Base-by-base conservation (phyloP, 2,797 vertebrate species). In the Bovichtus diacanthus region DNA sequence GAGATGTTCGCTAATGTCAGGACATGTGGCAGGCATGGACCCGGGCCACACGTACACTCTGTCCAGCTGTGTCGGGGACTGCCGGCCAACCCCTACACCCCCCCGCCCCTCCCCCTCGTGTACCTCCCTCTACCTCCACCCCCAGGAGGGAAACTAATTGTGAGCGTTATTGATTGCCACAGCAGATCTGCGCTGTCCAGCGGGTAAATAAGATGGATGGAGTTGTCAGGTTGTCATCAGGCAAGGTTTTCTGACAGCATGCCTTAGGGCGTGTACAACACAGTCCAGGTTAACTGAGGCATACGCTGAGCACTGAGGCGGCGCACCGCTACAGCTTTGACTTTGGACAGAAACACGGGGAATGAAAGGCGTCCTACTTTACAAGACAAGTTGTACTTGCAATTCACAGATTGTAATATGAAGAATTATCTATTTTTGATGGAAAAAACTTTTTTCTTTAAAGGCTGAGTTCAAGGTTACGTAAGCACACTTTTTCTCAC, bases 141-240 rank as follows among this genome's bases (percentile, higher is more conserved):
- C 72, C 81, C 89, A 78, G 79, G 78, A 89, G 90, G 86, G 87
- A 82, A 87, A 92, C 94, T 95, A 95, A 95, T 95, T 95, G 93
- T 95, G 93, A 92, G 86, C 80, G 64, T 94, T 95, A 95, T 95
- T 95, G 94, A 95, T 95, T 94, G 94, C 92, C 87, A 70, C 82
- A 38, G 85, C 87, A 80, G 87, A 91, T 86, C 86, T 81, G 80
- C 47, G 71, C 85, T 92, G 90, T 93, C 94, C 93, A 88, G 90
- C 68, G 90, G 94, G 93, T 93, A 93, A 94, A 94, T 84, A 92
- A 93, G 94, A 95, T 94, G 94, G 94, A 95, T 95, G 92, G 91
- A 94, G 88, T 92, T 95, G 95, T 95, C 94, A 94, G 89, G 81
- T 93, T 88, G 93, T 95, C 93, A 90, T 94, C 93, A 91, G 89